Evolutionary conservation across 2,888 invertebrate species (phyloP).

Genomic region (Aleiodes testaceus): DNA sequence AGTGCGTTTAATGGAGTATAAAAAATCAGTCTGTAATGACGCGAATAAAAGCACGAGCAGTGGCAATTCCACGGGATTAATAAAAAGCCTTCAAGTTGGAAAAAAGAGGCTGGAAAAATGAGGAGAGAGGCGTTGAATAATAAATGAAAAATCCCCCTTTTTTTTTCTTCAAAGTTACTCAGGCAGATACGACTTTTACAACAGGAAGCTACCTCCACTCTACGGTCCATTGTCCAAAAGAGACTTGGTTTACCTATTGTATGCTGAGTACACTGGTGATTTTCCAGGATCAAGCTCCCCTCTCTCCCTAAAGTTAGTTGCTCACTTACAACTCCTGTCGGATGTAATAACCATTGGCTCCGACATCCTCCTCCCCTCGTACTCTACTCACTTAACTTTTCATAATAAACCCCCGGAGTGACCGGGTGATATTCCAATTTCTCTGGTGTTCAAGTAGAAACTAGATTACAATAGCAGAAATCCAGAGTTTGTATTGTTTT

Average conservation of each 20-base stretch:
- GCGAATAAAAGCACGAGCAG: neutral
- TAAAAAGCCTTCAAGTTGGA: neutral
- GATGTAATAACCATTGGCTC: constrained; percentile 38
- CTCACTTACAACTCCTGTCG: constrained; percentile 25
- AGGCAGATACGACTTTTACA: constrained; percentile 47
- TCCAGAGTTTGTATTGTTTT: no score
- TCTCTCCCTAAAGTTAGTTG: constrained; percentile 23
- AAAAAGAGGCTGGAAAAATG: constrained; percentile 6
- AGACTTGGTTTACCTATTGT: constrained; percentile 45
- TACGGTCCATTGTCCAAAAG: constrained; percentile 44
- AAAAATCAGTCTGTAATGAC: no score
- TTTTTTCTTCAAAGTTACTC: constrained; percentile 35
- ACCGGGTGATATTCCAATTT: constrained; percentile 22
- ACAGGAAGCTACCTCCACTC: constrained; percentile 43
- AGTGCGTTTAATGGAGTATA: no score
- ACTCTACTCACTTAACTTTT: constrained; percentile 21
- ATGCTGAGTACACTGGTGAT: constrained; percentile 18
- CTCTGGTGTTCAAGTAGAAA: constrained; percentile 39
- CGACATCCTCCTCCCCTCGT: neutral
- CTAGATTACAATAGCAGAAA: constrained; percentile 26
- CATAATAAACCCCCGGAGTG: constrained; percentile 29
- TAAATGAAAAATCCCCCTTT: constrained; percentile 35
- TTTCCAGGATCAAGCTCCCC: constrained; percentile 32
- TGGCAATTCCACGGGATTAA: neutral
- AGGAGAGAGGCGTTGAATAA: constrained; percentile 29